Evolutionary conservation across 37 sponge, comb jelly and placozoan genomes (phyloP).

Genomic region (Theonella swinhoei): DNA sequence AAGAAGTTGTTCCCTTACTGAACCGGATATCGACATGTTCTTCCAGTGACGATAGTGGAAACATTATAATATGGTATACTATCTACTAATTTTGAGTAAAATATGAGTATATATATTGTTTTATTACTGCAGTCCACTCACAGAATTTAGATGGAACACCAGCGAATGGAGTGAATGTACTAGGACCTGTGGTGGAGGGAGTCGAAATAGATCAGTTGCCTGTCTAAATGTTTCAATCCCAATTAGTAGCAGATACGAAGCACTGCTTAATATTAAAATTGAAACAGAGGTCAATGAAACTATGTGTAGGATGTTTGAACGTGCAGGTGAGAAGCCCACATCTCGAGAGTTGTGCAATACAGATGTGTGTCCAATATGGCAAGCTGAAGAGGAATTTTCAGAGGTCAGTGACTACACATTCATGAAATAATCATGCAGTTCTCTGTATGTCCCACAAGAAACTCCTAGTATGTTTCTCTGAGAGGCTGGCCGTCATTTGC

Average conservation of each 20-base stretch:
- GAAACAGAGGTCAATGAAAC: background rate
- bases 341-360: background rate
- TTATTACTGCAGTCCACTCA: background rate
- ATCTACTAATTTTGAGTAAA: background rate
- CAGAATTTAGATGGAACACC: background rate
- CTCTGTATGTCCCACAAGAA: too few species aligned
- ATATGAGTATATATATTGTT: background rate
- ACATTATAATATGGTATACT: background rate
- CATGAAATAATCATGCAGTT: background rate
- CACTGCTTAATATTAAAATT: background rate
- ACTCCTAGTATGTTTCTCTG: too few species aligned
- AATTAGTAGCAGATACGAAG: background rate
- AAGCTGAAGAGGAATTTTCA: background rate
- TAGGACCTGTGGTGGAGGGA: slow-evolving; percentile 25
- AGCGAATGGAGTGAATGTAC: slow-evolving; percentile 13
- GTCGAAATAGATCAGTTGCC: background rate
- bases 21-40: background rate
- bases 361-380: background rate
- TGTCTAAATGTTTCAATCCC: background rate
- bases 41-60: too few species aligned
- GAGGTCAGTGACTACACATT: background rate
- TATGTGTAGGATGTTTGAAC: background rate
- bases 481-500: too few species aligned
- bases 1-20: background rate
- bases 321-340: background rate